Conservation (phyloP, 2,888 invertebrate species). For the Labia minor region DNA sequence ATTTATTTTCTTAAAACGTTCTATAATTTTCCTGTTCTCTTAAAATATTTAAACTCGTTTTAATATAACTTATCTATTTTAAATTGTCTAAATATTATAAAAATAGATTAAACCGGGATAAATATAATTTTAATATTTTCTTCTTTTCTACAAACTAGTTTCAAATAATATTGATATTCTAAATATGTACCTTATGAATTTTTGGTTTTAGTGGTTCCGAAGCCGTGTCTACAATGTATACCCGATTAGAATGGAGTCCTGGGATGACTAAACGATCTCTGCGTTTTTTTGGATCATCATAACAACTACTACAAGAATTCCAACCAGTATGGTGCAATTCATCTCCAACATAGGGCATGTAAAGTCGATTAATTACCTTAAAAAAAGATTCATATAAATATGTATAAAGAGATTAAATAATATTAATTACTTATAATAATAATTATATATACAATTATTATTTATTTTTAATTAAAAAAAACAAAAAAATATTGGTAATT, state of each 20-base stretch:
- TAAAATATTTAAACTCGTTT: too few relatives aligned
- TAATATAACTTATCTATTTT: too few relatives aligned
- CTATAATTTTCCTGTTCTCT: too few relatives aligned
- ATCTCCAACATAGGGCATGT: conserved; percentile 64
- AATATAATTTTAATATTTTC: too few relatives aligned
- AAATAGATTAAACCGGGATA: too few relatives aligned
- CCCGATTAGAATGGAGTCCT: conserved; percentile 63
- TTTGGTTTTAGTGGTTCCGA: conserved; percentile 60
- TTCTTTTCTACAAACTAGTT: too few relatives aligned
- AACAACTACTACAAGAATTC: conserved; percentile 94
- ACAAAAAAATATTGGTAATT: neutral
- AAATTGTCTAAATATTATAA: too few relatives aligned
- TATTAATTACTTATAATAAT: too few relatives aligned
- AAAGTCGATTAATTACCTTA: conserved; percentile 77
- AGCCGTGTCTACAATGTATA: conserved; percentile 74
- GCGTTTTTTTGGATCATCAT: conserved; percentile 42
- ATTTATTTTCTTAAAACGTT: too few relatives aligned
- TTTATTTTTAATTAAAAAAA: too few relatives aligned
- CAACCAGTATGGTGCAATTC: conserved; percentile 95
- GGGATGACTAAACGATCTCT: conserved; percentile 77
- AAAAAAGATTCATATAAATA: neutral
- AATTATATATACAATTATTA: neutral
- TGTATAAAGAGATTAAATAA: neutral
- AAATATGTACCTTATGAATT: conserved; percentile 52
- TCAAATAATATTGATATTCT: too few relatives aligned